Base-by-base conservation (phyloP, 2,113 vertebrate species). In the Zosterops hypoxanthus region DNA sequence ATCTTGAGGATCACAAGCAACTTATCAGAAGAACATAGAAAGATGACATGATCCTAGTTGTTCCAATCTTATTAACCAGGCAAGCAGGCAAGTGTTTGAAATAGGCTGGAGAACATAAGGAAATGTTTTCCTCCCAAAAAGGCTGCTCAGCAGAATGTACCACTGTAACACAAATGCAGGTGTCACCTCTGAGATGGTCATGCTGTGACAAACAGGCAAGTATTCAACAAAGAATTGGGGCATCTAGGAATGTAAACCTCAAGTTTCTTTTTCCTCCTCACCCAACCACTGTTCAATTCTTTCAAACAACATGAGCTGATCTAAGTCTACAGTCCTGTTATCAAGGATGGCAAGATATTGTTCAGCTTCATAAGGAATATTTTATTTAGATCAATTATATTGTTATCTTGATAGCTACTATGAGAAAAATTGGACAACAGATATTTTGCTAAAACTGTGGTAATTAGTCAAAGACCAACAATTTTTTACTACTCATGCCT, bases 101-200 rank as follows among this genome's bases (percentile, higher is more conserved):
- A 89, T 44, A 94, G 65, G 82, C 70, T 84, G 49, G 53, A 95
- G 65, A 92, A 76, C 41, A 76, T 65, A 93, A 82, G 63, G 81
- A 94, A 85, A 52, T 49, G 57, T 52, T 91, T 63, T 72, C 57
- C 69, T 88, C 77, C 86, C 55, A 11, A 90, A 68, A 89, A 88
- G 65, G 15, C 44, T 76, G 77, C 80, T 91, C 86, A 75, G 72
- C 64, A 94, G 56, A 84, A 83, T 6, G 34, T 31, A 77, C 33
- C 77, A 63, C 69, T 29, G 44, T 18, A 49, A 77, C 76, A 73
- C 71, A 95, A 89, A 88, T 41, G 57, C 88, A 86, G 92, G 79
- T 88, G 69, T 66, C 25, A 5, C 36, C 41, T 46, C 64, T 31
- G 46, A 77, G 83, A 78, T n/a, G 59, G 33, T 59, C 59, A 86